phyloP scores from a whole-genome alignment of 2,888 invertebrate species.

The Ochropleura leucogaster region DNA sequence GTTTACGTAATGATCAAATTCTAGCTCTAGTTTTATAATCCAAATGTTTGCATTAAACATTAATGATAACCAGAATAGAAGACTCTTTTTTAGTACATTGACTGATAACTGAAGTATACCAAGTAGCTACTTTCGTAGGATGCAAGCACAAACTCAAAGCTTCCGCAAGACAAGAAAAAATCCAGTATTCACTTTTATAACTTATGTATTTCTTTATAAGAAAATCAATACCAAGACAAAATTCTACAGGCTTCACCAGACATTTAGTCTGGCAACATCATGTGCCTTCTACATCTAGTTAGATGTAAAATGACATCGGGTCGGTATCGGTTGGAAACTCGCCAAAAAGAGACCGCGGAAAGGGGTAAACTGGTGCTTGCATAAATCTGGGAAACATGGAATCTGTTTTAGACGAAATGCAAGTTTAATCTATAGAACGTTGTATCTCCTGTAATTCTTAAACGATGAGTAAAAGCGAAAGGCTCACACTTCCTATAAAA shows the following conservation, averaged over 20 bases:
- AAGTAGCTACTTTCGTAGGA: neutral
- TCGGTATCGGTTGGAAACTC: slow-evolving; percentile 42
- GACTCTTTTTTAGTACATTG: neutral
- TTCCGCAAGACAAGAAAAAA: neutral
- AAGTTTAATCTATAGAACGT: slow-evolving; percentile 15
- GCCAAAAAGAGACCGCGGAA: slow-evolving; percentile 50
- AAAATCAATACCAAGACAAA: slow-evolving; percentile 23
- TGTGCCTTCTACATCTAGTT: slow-evolving; percentile 14
- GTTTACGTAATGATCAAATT: neutral
- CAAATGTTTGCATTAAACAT: neutral
- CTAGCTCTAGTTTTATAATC: neutral
- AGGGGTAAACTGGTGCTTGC: slow-evolving; percentile 43
- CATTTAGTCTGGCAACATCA: slow-evolving; percentile 32
- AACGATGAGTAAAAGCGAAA: too few relatives aligned
- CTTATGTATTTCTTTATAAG: neutral
- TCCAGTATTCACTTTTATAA: neutral
- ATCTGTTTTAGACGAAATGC: slow-evolving; percentile 19
- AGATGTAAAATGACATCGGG: slow-evolving; percentile 38
- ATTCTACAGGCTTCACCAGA: slow-evolving; percentile 16
- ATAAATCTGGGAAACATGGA: slow-evolving; percentile 32
- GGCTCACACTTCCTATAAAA: neutral
- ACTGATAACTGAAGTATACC: neutral
- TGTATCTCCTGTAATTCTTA: neutral
- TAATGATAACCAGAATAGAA: neutral
- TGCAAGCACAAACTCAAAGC: neutral